A percentile compares a stretch with the other conserved stretches of the same genome.
Conservation (phyloP, 2,888 invertebrate species). For the Pterostichus niger region DNA sequence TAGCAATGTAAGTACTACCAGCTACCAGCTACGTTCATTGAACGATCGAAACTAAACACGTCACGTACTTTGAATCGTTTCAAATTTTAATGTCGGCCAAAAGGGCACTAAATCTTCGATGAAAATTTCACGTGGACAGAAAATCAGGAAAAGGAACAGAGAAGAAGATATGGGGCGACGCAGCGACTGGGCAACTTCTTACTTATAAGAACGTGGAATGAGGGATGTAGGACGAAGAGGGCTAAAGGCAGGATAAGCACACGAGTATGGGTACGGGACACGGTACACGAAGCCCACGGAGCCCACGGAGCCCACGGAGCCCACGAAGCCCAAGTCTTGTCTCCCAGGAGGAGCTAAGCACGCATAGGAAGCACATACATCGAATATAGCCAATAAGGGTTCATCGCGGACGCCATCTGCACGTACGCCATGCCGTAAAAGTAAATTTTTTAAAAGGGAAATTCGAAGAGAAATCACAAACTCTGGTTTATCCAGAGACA, state of each 20-base stretch:
- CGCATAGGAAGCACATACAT: conserved; percentile 53
- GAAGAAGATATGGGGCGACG: neutral
- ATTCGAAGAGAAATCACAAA: conserved; percentile 40
- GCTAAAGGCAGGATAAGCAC: conserved; percentile 20
- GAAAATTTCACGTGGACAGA: conserved; percentile 31
- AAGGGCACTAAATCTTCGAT: conserved; percentile 50
- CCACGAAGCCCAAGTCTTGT: conserved; percentile 16
- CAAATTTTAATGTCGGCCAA: conserved; percentile 41
- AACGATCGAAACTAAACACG: conserved; percentile 18
- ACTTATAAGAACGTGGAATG: conserved; percentile 17
- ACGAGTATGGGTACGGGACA: neutral
- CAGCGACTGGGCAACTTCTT: conserved; percentile 14
- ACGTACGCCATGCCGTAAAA: conserved; percentile 54
- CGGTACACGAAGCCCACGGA: too few relatives aligned
- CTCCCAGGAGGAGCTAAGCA: conserved; percentile 35
- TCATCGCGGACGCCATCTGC: conserved; percentile 57
- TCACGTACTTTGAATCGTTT: conserved; percentile 40
- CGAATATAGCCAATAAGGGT: conserved; percentile 59
- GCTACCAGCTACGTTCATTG: neutral
- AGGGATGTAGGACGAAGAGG: neutral
- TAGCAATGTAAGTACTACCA: neutral
- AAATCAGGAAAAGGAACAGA: conserved; percentile 28
- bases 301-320: neutral
- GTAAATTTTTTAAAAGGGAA: conserved; percentile 64
- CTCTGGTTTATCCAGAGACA: conserved; percentile 31